Evolutionary conservation across 2,888 invertebrate genomes (phyloP).

Genomic region (Scrobipalpa costella): DNA sequence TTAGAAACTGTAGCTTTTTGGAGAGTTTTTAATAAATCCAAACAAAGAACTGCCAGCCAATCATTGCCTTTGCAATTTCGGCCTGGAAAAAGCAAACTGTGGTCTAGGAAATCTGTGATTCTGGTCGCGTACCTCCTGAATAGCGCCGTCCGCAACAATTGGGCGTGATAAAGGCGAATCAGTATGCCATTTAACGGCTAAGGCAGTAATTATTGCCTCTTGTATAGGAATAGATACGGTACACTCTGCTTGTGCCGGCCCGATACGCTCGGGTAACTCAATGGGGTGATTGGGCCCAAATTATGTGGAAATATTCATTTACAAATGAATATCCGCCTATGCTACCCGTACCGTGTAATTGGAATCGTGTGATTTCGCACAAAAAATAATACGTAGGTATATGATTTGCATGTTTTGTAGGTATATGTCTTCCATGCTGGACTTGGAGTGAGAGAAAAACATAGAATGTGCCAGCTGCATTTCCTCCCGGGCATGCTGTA

Average conservation of each 20-base stretch:
- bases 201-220: slow-evolving; percentile 47
- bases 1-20: no score
- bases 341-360: background rate
- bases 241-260: slow-evolving; percentile 27
- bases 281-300: slow-evolving; percentile 27
- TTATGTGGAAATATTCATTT: slow-evolving; percentile 32
- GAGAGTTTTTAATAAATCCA: background rate
- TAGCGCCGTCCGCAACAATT: slow-evolving; percentile 57
- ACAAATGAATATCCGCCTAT: slow-evolving; percentile 1
- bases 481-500: no score
- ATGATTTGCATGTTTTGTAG: no score
- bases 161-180: slow-evolving; percentile 54
- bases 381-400: background rate
- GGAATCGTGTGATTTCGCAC: background rate
- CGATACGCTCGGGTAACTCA: slow-evolving; percentile 23
- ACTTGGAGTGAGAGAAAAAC: no score
- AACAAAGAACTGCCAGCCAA: slow-evolving; percentile 52
- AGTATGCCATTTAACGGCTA: slow-evolving; percentile 50
- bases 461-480: no score
- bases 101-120: slow-evolving; percentile 56
- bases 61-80: slow-evolving; percentile 40
- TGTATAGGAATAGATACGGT: slow-evolving; percentile 29
- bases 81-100: slow-evolving; percentile 31
- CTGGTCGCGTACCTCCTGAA: slow-evolving; percentile 51
- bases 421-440: no score